phyloP scores from a whole-genome alignment of 53 echinoderm and acorn worm species.

The Pentamera pediparva region DNA sequence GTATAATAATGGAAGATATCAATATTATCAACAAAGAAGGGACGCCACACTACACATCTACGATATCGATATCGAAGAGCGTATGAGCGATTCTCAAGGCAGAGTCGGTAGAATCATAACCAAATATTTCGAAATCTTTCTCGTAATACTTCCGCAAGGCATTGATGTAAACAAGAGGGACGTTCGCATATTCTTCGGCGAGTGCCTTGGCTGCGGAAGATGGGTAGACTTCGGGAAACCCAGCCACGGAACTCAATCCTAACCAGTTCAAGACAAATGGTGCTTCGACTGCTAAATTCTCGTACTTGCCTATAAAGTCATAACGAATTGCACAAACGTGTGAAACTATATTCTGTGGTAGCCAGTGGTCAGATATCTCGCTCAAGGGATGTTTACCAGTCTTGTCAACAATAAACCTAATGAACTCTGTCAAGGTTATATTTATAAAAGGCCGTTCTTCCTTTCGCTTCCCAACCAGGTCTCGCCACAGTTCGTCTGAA shows the following conservation, averaged over 20 bases:
- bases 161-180: constrained; percentile 43
- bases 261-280: constrained; percentile 63
- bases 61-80: neutral
- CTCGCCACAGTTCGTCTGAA: neutral
- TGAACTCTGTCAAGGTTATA: constrained; percentile 64
- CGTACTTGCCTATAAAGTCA: constrained; percentile 82
- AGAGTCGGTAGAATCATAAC: constrained; percentile 43
- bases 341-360: constrained; percentile 52
- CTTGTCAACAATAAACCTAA: constrained; percentile 42
- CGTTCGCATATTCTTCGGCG: constrained; percentile 52
- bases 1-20: too few relatives aligned
- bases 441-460: constrained; percentile 34
- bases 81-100: neutral
- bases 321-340: constrained; percentile 60
- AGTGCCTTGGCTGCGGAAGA: constrained; percentile 46
- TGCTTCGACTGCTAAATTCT: constrained; percentile 58
- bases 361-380: constrained; percentile 62
- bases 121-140: constrained; percentile 65
- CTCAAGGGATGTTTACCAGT: constrained; percentile 36
- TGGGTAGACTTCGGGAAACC: constrained; percentile 49
- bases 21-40: too few relatives aligned
- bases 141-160: constrained; percentile 49
- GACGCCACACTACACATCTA: neutral
- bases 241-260: constrained; percentile 34
- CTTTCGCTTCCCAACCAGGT: neutral